Percentiles rank a stretch among this genome's conserved stretches.
These are phyloP conservation scores for Thecocarcelia acutangulata DNA, from an alignment of 2,888 invertebrate genomes.

Conservation along the genomic window DNA sequence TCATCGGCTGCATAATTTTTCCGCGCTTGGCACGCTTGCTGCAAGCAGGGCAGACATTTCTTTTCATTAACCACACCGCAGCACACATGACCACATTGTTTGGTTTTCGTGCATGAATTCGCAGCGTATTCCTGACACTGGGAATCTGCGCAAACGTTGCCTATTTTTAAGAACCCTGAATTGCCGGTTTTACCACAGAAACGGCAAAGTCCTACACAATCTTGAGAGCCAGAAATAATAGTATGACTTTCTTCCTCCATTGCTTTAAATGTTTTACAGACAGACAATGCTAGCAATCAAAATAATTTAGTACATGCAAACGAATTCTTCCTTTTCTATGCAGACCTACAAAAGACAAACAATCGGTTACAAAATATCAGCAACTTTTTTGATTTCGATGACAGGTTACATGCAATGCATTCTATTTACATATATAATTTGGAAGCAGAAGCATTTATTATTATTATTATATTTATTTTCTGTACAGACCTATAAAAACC, in stretches of 20 bases:
- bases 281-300: conserved; percentile 96
- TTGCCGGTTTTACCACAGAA: conserved; percentile 94
- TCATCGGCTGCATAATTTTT: conserved; percentile 79
- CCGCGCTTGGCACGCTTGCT: conserved; percentile 87
- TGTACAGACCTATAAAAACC: no score
- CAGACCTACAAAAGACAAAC: conserved; percentile 82
- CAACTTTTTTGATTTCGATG: no score
- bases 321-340: conserved; percentile 96
- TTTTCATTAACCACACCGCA: conserved; percentile 95
- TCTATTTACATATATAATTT: no score
- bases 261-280: conserved; percentile 95
- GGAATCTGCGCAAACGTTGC: conserved; percentile 95
- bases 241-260: conserved; percentile 87
- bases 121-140: conserved; percentile 90
- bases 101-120: conserved; percentile 90
- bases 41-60: conserved; percentile 93
- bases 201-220: conserved; percentile 88
- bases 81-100: conserved; percentile 95
- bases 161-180: conserved; percentile 92
- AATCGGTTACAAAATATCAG: no score
- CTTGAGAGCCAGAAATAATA: conserved; percentile 81
- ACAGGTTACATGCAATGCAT: no score
- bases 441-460: no score
- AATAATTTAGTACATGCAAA: conserved; percentile 97
- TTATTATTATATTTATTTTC: no score